Evolutionary conservation across 2,113 vertebrate species (phyloP).

Genomic region (Dasyornis broadbenti): DNA sequence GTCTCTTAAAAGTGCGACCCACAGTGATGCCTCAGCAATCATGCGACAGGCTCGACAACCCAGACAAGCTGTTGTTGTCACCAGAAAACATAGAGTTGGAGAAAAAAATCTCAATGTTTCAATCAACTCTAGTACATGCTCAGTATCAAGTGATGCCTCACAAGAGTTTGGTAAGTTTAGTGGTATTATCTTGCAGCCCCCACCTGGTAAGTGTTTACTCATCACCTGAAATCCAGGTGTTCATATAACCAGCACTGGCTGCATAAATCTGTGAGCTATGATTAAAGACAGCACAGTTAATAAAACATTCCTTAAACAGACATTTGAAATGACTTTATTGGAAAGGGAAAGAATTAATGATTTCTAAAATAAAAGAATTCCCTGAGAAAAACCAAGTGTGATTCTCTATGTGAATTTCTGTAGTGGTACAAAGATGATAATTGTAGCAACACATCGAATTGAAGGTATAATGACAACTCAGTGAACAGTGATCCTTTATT

Average conservation of each 20-base stretch:
- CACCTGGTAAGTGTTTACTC: neutral
- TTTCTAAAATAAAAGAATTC: neutral
- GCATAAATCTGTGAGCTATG: neutral
- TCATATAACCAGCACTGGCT: neutral
- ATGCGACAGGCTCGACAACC: conserved; percentile 83
- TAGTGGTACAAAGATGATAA: neutral
- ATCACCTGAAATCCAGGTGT: neutral
- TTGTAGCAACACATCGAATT: neutral
- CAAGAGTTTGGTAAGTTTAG: conserved; percentile 8
- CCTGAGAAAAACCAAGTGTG: neutral
- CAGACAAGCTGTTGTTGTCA: conserved; percentile 85
- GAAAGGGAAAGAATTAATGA: neutral
- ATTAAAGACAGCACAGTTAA: neutral
- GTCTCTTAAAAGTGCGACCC: conserved; percentile 81
- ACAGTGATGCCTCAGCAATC: conserved; percentile 79
- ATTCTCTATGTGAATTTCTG: neutral
- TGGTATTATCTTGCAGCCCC: neutral
- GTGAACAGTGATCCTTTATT: neutral
- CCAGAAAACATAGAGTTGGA: conserved; percentile 69
- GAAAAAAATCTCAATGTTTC: neutral
- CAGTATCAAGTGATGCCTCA: conserved; percentile 24
- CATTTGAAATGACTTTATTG: neutral
- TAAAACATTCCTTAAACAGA: neutral
- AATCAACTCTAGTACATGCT: conserved; percentile 2
- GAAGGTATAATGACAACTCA: neutral